Evolutionary conservation across 2,113 vertebrate species (phyloP), one percentile per base, ranked within the genome.

Genomic region (Eptatretus burgeri): DNA sequence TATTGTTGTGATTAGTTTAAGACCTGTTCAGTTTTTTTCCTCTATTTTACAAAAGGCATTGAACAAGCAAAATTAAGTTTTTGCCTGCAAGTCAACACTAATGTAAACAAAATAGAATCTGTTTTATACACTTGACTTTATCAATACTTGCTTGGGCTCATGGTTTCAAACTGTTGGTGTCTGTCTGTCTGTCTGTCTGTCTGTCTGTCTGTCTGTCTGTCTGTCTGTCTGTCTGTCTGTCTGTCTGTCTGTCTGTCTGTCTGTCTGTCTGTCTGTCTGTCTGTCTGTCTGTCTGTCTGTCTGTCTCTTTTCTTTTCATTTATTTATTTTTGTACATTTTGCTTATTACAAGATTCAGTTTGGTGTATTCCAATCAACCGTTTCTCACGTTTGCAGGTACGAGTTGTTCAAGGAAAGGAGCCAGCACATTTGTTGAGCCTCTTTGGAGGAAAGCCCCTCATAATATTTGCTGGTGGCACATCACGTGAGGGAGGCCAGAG

Each of bases 361-460:
- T 41, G 3, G 27, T 41, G 27, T 7, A 41, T 41, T 41, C 27
- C 27, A 41, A 41, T 41, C 27, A 41, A 41, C 27, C 7, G 3
- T 41, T 7, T 41, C 27, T 41, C 27, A n/a, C n/a, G n/a, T 0
- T 79, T 85, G 51, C 83, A 85, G 73, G 73, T 86, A 65, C 79
- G 78, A 0, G 82, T 86, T 65, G 71, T 79, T 1, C 85, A 85
- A 82, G 82, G 82, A 69, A 86, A 83, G 71, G 83, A 86, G 66
- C 82, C 83, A 0, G 70, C 74, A 10, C 83, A 85, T 51, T 73
- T 86, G 52, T 78, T 84, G 79, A 78, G 82, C 65, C 81, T 86
- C 70, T 86, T 86, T 72, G 82, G 77, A 70, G 82, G 82, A 51
- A 79, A 66, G 67, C 79, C 85, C 80, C 74, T 86, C 62, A 76